A percentile compares a stretch with the other conserved stretches of the same genome.
These are phyloP conservation scores for Thera obeliscata DNA, from an alignment of 2,888 invertebrate genomes.

Conservation along the genomic window DNA sequence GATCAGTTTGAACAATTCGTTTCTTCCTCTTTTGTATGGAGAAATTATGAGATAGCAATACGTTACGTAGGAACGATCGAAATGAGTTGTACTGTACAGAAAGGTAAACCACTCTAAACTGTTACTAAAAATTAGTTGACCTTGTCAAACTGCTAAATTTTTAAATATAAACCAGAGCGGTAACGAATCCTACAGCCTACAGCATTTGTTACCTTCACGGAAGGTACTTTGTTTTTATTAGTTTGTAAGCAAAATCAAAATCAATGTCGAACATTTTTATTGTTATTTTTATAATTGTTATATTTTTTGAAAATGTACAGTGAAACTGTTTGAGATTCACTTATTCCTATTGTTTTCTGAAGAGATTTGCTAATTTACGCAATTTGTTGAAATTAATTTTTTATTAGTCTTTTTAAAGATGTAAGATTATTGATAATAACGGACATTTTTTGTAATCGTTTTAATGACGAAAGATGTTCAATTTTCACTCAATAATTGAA, in stretches of 20 bases:
- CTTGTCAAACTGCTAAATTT: not conserved
- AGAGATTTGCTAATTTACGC: not conserved
- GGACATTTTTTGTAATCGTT: not conserved
- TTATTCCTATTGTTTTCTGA: constrained; percentile 22
- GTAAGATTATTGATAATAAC: not conserved
- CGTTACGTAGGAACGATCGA: no score
- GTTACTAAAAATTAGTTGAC: no score
- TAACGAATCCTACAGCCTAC: constrained; percentile 9
- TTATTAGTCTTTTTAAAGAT: not conserved
- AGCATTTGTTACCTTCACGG: constrained; percentile 35
- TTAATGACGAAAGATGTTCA: not conserved
- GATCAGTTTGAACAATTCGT: no score
- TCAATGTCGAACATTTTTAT: constrained; percentile 50
- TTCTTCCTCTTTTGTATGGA: no score
- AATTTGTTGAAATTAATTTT: not conserved
- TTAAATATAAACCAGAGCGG: not conserved
- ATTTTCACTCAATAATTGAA: no score
- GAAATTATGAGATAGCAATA: no score
- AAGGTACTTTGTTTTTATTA: constrained; percentile 44
- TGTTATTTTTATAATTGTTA: constrained; percentile 47
- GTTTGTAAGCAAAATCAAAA: constrained; percentile 49
- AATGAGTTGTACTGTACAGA: no score
- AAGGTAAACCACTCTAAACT: no score
- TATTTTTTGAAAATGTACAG: constrained; percentile 35
- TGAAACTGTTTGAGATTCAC: constrained; percentile 25